Conservation (phyloP, 2,113 vertebrate species). For the Thalassarche chlororhynchos region DNA sequence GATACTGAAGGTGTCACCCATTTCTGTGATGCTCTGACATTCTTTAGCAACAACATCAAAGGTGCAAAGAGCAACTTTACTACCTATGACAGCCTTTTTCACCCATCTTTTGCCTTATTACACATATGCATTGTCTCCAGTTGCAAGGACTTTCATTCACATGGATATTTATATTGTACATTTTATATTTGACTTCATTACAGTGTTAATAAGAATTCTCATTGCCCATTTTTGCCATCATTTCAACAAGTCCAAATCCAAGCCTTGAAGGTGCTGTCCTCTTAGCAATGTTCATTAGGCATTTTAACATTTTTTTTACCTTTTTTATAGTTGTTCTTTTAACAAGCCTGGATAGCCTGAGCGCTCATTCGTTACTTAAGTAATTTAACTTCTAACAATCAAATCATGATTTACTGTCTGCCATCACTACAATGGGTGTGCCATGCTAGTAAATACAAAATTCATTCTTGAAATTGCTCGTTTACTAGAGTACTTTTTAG, state of each 20-base stretch:
- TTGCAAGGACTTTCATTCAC: neutral
- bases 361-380: neutral
- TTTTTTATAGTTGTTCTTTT: neutral
- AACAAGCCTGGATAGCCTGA: neutral
- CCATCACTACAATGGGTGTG: neutral
- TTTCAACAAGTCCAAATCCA: neutral
- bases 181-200: neutral
- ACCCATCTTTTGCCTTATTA: neutral
- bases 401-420: neutral
- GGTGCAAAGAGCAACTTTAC: neutral
- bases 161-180: neutral
- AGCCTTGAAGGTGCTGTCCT: neutral
- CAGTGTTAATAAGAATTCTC: neutral
- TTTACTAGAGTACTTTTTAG: neutral
- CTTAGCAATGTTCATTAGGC: neutral
- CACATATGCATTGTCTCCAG: neutral
- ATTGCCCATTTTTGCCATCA: neutral
- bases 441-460: neutral
- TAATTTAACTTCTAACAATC: neutral
- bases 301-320: neutral
- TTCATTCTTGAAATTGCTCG: neutral
- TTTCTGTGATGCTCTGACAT: neutral
- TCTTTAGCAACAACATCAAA: neutral
- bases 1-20: neutral
- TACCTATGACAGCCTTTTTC: neutral